These are phyloP conservation scores for Xenopus tropicalis DNA, from an alignment of 2,113 vertebrate species.

Conservation along the genomic window UCB_Xtro_10.0 CM004449.2:7786501-7787000, in stretches of 20 bases:
- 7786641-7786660: conserved; percentile 97
- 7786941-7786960: conserved; percentile 92
- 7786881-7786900: conserved; percentile 87
- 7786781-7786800: too few species aligned
- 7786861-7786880: conserved; percentile 95
- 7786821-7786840: too few species aligned
- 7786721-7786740: not conserved
- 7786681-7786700: conserved; percentile 94
- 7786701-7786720: conserved; percentile 79
- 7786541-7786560: too few species aligned
- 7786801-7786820: too few species aligned
- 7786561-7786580: too few species aligned
- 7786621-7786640: conserved; percentile 92
- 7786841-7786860: conserved; percentile 90
- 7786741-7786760: too few species aligned
- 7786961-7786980: conserved; percentile 49
- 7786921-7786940: conserved; percentile 82
- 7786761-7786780: too few species aligned
- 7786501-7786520: too few species aligned
- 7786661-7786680: conserved; percentile 95
- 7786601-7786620: conserved; percentile 94
- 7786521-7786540: too few species aligned
- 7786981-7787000: conserved; percentile 42
- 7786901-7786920: conserved; percentile 77
- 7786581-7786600: conserved; percentile 66